Base-by-base conservation (phyloP, 2,113 vertebrate species). In the Cryptomyrus ogoouensis region DNA sequence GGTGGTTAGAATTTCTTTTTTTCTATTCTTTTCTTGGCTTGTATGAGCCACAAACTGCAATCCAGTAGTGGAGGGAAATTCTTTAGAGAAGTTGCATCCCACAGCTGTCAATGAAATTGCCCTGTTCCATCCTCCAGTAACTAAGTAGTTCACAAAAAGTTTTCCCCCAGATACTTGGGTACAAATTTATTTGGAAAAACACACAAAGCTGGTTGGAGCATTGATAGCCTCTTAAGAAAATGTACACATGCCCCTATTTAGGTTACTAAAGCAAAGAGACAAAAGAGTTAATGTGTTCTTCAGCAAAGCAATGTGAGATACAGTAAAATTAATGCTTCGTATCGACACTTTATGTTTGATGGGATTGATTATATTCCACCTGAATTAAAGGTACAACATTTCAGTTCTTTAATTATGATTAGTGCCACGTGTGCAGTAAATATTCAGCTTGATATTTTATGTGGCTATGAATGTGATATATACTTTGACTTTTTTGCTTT, bases 401-500 rank as follows among this genome's bases (percentile, higher is more conserved):
- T 44, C 80, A 83, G 27, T 9, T 83, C 21, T 83, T 21, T 44
- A 46, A 83, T 39, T 21, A 46, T 83, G 1, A 42, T 42, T 42
- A 83, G 80, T 83, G 42, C 27, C n/a, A 70, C 13, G 27, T 31
- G 62, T 66, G 1, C n/a, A 66, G 62, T 27, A 66, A 66, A 66
- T 66, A 66, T 66, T 77, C 24, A 77, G 70, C 58, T 12, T 66
- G 35, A 77, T 39, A 77, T 80, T 35, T 42, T 27, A 19, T 39
- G 13, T 80, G 31, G 74, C 35, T 80, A 39, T 42, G 15, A 39
- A 80, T 80, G 17, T 80, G 13, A 42, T 19, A 42, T 80, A 80
- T 19, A 42, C 35, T 84, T 90, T 89, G 53, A 7, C 47, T 92
- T 89, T 92, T 92, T 12, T 92, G 2, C 21, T 35, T 88, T 56